phyloP scores from a whole-genome alignment of 2,888 invertebrate species.

The Rosalia funebris region DNA sequence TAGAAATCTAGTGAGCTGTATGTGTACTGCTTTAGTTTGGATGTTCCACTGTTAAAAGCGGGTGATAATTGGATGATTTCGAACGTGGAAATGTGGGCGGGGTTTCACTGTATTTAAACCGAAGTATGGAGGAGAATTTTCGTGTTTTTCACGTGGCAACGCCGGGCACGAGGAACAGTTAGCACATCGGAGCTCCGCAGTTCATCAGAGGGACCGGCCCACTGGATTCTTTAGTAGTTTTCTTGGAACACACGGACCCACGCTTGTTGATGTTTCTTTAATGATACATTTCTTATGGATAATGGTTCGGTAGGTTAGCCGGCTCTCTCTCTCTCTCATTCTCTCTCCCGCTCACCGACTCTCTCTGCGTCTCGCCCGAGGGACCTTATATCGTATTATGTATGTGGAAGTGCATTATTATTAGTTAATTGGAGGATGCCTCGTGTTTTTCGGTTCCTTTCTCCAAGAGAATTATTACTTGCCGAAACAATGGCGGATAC shows the following conservation, averaged over 20 bases:
- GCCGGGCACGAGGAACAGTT: constrained; percentile 15
- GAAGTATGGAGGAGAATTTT: too few relatives aligned
- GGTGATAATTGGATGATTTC: too few relatives aligned
- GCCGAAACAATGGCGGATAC: background rate
- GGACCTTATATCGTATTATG: constrained; percentile 3
- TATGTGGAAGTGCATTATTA: constrained; percentile 22
- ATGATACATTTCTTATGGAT: constrained; percentile 37
- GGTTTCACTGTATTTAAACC: too few relatives aligned
- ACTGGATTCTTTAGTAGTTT: constrained; percentile 55
- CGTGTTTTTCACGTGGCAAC: constrained; percentile 23
- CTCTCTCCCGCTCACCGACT: constrained; percentile 10
- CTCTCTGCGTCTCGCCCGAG: constrained; percentile 1
- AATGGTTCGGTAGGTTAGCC: constrained; percentile 26
- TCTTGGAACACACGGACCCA: constrained; percentile 49
- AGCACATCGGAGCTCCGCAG: constrained; percentile 11
- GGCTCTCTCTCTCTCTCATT: background rate
- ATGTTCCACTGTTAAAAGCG: too few relatives aligned
- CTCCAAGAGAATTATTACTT: constrained; percentile 5
- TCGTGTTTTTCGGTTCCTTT: constrained; percentile 1
- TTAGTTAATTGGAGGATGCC: constrained; percentile 17
- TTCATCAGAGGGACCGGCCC: constrained; percentile 55
- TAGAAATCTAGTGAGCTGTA: too few relatives aligned
- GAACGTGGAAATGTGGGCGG: too few relatives aligned
- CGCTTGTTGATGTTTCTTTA: constrained; percentile 39
- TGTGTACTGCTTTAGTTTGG: too few relatives aligned